Evolutionary conservation across 2,888 invertebrate genomes (phyloP).

Genomic region (Melinaea menophilus): DNA sequence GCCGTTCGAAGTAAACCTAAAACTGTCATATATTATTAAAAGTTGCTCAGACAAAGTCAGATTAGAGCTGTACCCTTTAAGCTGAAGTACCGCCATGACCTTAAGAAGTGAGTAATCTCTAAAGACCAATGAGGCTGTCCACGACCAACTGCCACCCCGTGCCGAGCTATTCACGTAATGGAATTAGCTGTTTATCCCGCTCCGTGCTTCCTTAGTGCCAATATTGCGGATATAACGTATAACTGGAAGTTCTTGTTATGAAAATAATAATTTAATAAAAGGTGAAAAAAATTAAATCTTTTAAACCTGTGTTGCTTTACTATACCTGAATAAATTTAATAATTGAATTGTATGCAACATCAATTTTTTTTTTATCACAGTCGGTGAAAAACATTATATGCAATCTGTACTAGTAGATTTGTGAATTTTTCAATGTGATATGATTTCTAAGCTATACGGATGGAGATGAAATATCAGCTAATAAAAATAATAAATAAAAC

Average conservation of each 20-base stretch:
- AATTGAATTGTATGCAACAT: too few species aligned
- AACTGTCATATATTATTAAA: not conserved
- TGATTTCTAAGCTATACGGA: too few species aligned
- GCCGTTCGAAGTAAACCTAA: too few species aligned
- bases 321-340: too few species aligned
- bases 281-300: not conserved
- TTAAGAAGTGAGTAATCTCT: slow-evolving; percentile 33
- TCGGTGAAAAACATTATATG: too few species aligned
- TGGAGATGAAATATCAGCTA: too few species aligned
- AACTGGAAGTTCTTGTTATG: slow-evolving; percentile 23
- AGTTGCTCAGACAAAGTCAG: not conserved
- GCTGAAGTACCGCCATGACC: slow-evolving; percentile 26
- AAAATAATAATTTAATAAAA: not conserved
- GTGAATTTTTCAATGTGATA: too few species aligned
- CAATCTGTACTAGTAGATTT: too few species aligned
- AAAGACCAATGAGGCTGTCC: slow-evolving; percentile 37
- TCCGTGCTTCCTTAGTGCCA: slow-evolving; percentile 33
- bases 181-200: slow-evolving; percentile 54
- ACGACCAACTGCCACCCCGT: slow-evolving; percentile 40
- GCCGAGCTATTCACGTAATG: slow-evolving; percentile 51
- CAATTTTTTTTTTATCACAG: too few species aligned
- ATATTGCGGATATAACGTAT: slow-evolving; percentile 22
- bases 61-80: slow-evolving; percentile 22
- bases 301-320: not conserved
- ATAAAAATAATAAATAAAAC: too few species aligned